These are phyloP conservation scores for Smutsia gigantea DNA, from an alignment of 2,797 vertebrate species.

Conservation along the genomic window DNA sequence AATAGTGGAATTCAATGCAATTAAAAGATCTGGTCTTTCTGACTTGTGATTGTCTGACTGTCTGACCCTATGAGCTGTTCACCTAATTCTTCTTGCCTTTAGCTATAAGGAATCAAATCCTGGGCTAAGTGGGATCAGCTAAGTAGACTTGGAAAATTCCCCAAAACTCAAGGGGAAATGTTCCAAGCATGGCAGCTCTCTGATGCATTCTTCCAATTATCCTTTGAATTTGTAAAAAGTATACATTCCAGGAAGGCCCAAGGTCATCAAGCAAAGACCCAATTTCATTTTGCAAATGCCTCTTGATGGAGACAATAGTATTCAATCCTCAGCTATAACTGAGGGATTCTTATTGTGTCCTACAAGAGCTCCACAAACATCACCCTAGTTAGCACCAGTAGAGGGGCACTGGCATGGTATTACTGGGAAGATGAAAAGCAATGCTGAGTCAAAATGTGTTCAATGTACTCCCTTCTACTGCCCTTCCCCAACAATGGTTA, in stretches of 20 bases:
- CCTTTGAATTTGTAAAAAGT: background rate
- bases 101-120: background rate
- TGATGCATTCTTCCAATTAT: background rate
- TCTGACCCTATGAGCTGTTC: background rate
- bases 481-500: background rate
- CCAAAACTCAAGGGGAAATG: background rate
- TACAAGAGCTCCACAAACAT: background rate
- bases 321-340: background rate
- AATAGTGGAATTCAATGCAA: background rate
- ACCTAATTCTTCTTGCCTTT: background rate
- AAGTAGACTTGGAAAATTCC: background rate
- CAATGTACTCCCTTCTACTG: background rate
- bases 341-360: background rate
- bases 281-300: background rate
- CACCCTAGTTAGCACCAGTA: background rate
- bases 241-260: background rate
- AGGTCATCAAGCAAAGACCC: background rate
- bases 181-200: background rate
- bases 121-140: background rate
- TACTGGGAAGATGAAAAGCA: background rate
- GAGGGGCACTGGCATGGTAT: background rate
- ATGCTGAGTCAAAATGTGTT: background rate
- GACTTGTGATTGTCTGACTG: background rate
- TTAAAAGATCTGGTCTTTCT: slow-evolving; percentile 25
- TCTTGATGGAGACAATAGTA: background rate